A percentile compares a stretch with the other conserved stretches of the same genome.
These are phyloP conservation scores for Argynnis bischoffii DNA, from an alignment of 2,888 invertebrate species.

Conservation along the genomic window DNA sequence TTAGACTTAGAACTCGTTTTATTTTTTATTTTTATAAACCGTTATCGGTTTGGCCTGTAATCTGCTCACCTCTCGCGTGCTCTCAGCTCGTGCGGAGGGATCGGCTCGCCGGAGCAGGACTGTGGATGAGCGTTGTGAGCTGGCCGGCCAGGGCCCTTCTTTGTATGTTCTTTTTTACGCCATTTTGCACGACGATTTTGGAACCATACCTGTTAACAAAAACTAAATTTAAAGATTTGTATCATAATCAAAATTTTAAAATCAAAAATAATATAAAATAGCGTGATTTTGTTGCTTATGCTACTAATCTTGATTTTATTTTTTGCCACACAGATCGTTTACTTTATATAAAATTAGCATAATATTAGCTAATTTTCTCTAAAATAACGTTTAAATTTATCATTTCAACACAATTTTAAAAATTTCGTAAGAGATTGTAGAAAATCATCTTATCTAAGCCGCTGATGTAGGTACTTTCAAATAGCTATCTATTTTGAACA, in stretches of 20 bases:
- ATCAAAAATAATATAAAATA: neutral
- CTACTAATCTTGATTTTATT: too few relatives aligned
- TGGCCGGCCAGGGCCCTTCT: constrained; percentile 98
- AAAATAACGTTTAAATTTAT: too few relatives aligned
- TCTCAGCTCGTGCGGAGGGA: constrained; percentile 93
- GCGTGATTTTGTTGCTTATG: too few relatives aligned
- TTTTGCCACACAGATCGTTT: too few relatives aligned
- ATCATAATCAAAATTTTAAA: neutral
- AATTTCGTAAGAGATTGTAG: too few relatives aligned
- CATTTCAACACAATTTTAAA: too few relatives aligned
- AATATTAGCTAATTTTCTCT: too few relatives aligned
- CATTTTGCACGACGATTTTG: constrained; percentile 99
- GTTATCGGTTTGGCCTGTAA: constrained; percentile 54
- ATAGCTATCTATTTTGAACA: too few relatives aligned
- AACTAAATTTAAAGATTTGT: neutral
- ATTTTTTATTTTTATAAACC: constrained; percentile 4
- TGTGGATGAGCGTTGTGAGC: constrained; percentile 99
- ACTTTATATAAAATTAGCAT: too few relatives aligned
- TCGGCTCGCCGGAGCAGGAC: constrained; percentile 98
- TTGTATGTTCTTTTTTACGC: constrained; percentile 99
- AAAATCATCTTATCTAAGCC: too few relatives aligned
- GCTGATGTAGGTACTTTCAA: too few relatives aligned
- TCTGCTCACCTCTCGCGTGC: constrained; percentile 89
- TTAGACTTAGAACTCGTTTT: too few relatives aligned
- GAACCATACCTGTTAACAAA: constrained; percentile 95